Conservation (phyloP, 2,888 invertebrate genomes). For the Drosophila bunnanda region DNA sequence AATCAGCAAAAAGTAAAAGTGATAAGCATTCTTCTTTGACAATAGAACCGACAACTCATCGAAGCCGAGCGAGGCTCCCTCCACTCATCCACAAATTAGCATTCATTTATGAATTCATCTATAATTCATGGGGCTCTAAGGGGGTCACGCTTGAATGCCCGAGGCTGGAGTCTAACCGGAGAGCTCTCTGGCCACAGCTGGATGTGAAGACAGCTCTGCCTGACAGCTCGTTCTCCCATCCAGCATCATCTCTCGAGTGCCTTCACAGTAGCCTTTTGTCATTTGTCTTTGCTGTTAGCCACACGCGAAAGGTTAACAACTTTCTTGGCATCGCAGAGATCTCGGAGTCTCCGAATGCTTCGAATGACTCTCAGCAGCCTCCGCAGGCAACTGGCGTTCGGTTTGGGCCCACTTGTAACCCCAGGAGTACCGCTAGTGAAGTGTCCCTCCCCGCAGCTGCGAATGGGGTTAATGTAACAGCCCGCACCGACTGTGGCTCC, state of each 20-base stretch:
- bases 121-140: constrained; percentile 61
- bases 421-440: constrained; percentile 61
- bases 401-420: constrained; percentile 17
- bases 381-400: constrained; percentile 15
- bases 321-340: constrained; percentile 65
- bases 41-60: constrained; percentile 58
- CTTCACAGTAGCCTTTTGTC: constrained; percentile 76
- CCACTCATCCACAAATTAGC: constrained; percentile 42
- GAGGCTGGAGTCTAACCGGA: neutral
- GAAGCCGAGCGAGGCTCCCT: constrained; percentile 14
- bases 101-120: constrained; percentile 47
- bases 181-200: constrained; percentile 23
- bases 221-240: constrained; percentile 7
- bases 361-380: constrained; percentile 29
- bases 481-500: constrained; percentile 30
- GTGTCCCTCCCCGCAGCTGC: constrained; percentile 22
- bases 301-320: constrained; percentile 71
- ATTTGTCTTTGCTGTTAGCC: constrained; percentile 66
- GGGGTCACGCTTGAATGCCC: constrained; percentile 53
- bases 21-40: constrained; percentile 46
- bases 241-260: constrained; percentile 25
- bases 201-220: constrained; percentile 17
- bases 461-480: constrained; percentile 77
- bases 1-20: constrained; percentile 69
- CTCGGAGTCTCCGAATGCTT: constrained; percentile 52